Base-by-base conservation (phyloP, 2,113 vertebrate genomes). In the Gymnorhina tibicen region DNA sequence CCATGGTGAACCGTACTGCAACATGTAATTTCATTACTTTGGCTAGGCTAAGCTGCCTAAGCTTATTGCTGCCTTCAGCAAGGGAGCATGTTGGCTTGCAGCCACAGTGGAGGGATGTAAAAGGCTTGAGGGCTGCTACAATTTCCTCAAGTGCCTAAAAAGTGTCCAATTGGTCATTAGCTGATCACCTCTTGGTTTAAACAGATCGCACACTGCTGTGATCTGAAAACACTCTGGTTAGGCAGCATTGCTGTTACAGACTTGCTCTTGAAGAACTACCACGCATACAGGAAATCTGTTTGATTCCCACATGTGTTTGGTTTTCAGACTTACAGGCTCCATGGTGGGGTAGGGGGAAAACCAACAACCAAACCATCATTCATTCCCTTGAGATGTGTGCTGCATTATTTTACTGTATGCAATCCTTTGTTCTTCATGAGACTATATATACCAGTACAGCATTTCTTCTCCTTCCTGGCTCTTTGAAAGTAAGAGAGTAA, bases 1-100 rank as follows among this genome's bases (percentile, higher is more conserved):
- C 64, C 76, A 76, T 0, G 0, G 39, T 75, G 69, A 94, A 78
- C 68, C 53, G 73, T 84, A 58, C 33, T 60, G 76, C 1, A 0
- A 81, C 69, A 49, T 30, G 90, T 87, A 82, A 96, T 97, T 96
- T 86, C 76, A 92, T 93, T 95, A 78, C 76, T 64, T 44, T 42
- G 67, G 20, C 63, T 63, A 18, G 20, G 50, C 49, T 92, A 93
- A 94, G 37, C 79, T 84, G 82, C 72, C 22, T 81, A 20, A 83
- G 64, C n/a, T 94, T 84, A 84, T 64, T 81, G 39, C 67, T 93
- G 13, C 63, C 55, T 90, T 74, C 87, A 84, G 92, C 68, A 76
- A 30, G 21, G 59, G 27, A 79, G 50, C 35, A 16, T 0, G 0
- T 15, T 60, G 66, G 58, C 73, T 85, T 16, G 27, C 56, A 24